These are phyloP conservation scores for Nannoperca australis DNA, from an alignment of 2,797 vertebrate species.

Conservation along the genomic window DNA sequence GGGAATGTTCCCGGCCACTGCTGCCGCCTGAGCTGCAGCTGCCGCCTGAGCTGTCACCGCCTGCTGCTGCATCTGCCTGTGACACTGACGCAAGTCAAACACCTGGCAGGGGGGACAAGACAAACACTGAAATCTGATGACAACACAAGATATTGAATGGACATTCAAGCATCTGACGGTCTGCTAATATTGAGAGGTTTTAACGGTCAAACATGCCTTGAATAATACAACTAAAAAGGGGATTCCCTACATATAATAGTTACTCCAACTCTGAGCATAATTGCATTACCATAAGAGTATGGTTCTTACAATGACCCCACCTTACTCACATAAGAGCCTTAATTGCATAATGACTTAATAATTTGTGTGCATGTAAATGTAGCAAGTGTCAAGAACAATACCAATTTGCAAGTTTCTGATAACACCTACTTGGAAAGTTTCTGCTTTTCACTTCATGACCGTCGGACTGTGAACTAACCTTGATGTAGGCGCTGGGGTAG, in stretches of 20 bases:
- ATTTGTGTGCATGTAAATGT: neutral
- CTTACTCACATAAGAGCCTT: neutral
- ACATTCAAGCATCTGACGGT: neutral
- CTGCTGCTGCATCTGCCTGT: slow-evolving; percentile 98
- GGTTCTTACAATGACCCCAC: neutral
- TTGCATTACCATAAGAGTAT: neutral
- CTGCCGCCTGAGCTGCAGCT: slow-evolving; percentile 94
- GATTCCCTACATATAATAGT: neutral
- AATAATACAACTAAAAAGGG: neutral
- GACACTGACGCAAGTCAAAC: slow-evolving; percentile 96
- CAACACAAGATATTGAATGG: neutral
- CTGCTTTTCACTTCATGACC: neutral
- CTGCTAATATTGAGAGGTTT: neutral
- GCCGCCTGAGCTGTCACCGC: slow-evolving; percentile 96
- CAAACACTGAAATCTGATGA: neutral
- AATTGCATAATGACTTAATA: neutral
- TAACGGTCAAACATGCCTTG: neutral
- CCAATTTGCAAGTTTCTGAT: neutral
- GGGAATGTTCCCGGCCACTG: slow-evolving; percentile 97
- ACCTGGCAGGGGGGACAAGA: slow-evolving; percentile 83
- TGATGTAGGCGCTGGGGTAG: slow-evolving; percentile 97
- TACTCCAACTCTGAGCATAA: neutral
- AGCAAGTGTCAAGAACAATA: neutral
- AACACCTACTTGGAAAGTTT: neutral
- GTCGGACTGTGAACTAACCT: slow-evolving; percentile 82